Base-by-base conservation (phyloP, 1,140 invertebrate genomes). In the Macrocentrus cingulum region DNA sequence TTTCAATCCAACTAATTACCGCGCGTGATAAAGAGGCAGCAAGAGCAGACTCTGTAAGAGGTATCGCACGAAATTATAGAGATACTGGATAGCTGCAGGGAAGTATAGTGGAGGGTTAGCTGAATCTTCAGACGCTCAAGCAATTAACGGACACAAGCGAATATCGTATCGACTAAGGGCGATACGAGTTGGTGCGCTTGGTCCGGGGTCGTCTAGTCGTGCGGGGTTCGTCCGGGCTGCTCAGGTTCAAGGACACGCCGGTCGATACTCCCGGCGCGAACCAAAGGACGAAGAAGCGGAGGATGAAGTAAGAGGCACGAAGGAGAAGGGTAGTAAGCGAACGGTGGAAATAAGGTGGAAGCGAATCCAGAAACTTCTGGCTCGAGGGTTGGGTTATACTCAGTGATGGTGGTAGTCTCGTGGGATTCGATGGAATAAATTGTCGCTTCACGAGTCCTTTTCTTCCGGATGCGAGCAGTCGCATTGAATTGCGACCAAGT, bases 181-280 rank as follows among this genome's bases (percentile, higher is more conserved):
- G 36, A 39, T 5, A 15, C 7, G 36, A 41, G 46, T 51, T 59
- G 49, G 23, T 19, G 48, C 32, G 49, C 42, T 53, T 61, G 50
- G 60, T 48, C 56, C 41, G 54, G 55, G 60, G 52, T 56, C 15
- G 60, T 61, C 60, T 61, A 61, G 60, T 39, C 60, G 49, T 50
- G 60, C 54, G 60, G 52, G 60, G 60, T 52, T 57, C 37, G 19
- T 56, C 60, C 55, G 54, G 54, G 60, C 41, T 22, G 53, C 53
- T 61, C 60, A 61, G 60, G 60, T 61, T 61, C 60, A 61, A 61
- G 60, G 60, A 61, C 60, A 61, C 54, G 8, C 13, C 60, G 54
- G 54, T 61, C 60, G 60, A 61, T 61, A 61, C 54, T 52, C 54
- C 55, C 42, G 37, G 34, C 52, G 52, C 42, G 13, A 39, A 37